A percentile compares a stretch with the other conserved stretches of the same genome.
These are phyloP conservation scores for Mycteria americana DNA, from an alignment of 2,797 vertebrate genomes.

Conservation along the genomic window DNA sequence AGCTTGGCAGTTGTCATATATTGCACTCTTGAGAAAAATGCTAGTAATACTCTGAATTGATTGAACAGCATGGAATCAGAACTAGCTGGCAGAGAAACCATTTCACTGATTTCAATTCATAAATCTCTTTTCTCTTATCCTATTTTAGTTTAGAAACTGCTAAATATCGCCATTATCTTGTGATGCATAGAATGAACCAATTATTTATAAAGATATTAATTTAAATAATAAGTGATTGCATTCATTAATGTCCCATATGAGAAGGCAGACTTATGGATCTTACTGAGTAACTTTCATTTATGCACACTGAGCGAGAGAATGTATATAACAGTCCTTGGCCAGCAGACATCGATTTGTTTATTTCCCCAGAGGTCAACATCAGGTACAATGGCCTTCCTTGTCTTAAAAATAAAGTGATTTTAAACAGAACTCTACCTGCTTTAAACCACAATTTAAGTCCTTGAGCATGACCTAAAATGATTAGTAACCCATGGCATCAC, in stretches of 20 bases:
- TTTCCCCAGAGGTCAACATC: constrained; percentile 19
- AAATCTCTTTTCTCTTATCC: constrained; percentile 3
- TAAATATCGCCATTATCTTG: constrained; percentile 41
- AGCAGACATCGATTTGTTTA: neutral
- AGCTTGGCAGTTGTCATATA: constrained; percentile 74
- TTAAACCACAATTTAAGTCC: neutral
- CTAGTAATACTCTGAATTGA: constrained; percentile 72
- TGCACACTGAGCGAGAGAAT: neutral
- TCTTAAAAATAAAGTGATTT: neutral
- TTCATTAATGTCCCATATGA: neutral
- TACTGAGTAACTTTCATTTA: constrained; percentile 1
- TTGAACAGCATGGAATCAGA: constrained; percentile 69
- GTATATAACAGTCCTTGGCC: neutral
- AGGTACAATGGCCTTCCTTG: neutral
- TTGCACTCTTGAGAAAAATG: constrained; percentile 76
- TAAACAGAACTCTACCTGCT: neutral
- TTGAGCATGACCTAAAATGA: neutral
- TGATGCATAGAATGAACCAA: constrained; percentile 27
- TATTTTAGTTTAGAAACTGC: constrained; percentile 22
- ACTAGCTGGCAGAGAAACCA: constrained; percentile 60
- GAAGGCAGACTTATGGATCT: neutral
- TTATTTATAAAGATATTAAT: constrained; percentile 56
- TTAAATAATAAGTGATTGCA: constrained; percentile 12
- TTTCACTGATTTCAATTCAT: constrained; percentile 55
- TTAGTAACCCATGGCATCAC: neutral